Evolutionary conservation across 2,888 invertebrate genomes (phyloP).

Genomic region (Herminia tarsipennalis): DNA sequence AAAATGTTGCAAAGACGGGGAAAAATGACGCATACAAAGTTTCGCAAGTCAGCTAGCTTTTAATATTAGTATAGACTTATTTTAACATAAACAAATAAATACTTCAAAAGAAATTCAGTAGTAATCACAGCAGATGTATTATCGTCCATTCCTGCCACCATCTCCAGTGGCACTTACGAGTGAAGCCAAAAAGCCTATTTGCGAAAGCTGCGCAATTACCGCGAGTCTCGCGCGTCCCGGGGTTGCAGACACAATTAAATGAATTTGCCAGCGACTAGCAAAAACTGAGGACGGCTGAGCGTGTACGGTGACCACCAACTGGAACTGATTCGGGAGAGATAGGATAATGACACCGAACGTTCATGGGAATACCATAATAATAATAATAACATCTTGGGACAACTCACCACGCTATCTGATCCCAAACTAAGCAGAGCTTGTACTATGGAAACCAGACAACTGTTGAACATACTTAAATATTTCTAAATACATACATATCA

Average conservation of each 20-base stretch:
- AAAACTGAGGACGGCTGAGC: constrained; percentile 61
- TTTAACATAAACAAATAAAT: constrained; percentile 1
- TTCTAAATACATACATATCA: too few species aligned
- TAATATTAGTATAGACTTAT: background rate
- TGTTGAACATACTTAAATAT: too few species aligned
- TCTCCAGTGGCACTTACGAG: background rate
- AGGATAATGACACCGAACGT: too few species aligned
- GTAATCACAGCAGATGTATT: constrained; percentile 3
- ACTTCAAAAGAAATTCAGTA: background rate
- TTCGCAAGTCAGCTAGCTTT: too few species aligned
- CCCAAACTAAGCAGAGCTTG: too few species aligned
- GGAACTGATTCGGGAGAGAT: background rate
- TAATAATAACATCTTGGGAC: too few species aligned
- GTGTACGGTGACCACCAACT: constrained; percentile 47
- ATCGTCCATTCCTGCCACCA: constrained; percentile 39
- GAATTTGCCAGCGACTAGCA: constrained; percentile 69
- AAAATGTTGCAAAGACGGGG: too few species aligned
- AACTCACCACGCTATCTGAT: too few species aligned
- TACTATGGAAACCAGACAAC: too few species aligned
- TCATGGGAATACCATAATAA: too few species aligned
- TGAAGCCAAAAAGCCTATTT: constrained; percentile 48
- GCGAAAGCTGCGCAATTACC: constrained; percentile 61
- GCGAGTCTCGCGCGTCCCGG: constrained; percentile 61
- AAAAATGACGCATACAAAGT: too few species aligned
- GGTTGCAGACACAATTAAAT: constrained; percentile 78